Conservation (phyloP, 2,797 vertebrate genomes). For the Pangasius mekongensis region DNA sequence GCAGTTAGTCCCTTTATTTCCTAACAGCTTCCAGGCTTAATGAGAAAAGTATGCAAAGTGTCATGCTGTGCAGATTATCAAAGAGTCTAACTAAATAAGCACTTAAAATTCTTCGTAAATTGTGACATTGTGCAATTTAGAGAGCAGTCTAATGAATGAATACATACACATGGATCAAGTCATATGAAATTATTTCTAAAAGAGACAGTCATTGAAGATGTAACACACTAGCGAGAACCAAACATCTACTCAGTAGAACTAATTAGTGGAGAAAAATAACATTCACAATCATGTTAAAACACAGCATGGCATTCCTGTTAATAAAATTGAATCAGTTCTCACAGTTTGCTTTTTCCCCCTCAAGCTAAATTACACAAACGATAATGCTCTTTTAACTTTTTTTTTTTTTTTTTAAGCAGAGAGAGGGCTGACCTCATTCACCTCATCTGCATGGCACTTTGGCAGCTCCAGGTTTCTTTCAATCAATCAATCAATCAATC, state of each 20-base stretch:
- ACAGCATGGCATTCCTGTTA: background rate
- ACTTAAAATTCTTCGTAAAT: background rate
- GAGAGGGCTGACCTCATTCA: too few relatives aligned
- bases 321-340: background rate
- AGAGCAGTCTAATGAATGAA: background rate
- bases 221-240: background rate
- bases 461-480: too few relatives aligned
- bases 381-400: background rate
- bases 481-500: too few relatives aligned
- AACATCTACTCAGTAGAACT: background rate
- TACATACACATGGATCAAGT: background rate
- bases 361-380: background rate
- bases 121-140: background rate
- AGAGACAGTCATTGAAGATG: background rate
- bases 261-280: background rate
- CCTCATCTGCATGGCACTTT: too few relatives aligned
- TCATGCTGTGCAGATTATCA: background rate
- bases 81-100: background rate
- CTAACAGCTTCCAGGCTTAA: background rate
- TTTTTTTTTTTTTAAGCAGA: too few relatives aligned
- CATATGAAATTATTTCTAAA: background rate
- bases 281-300: background rate
- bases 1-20: background rate
- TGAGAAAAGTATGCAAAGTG: background rate
- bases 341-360: background rate